Evolutionary conservation across 1,140 invertebrate genomes (phyloP).

Genomic region (Penaeus indicus): DNA sequence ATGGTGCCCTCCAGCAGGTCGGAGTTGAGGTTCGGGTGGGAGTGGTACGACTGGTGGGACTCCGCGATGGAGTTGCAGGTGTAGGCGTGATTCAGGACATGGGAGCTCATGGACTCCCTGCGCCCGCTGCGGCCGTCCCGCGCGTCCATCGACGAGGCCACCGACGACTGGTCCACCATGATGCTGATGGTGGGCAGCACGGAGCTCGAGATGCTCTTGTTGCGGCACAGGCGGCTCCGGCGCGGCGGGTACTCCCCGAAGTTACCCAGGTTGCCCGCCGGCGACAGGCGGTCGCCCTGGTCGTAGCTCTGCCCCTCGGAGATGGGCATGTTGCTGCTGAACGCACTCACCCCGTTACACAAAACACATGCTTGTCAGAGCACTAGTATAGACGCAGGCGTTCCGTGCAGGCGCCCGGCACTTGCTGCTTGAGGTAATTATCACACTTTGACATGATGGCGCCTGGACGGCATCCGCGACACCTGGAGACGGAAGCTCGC

Average conservation of each 20-base stretch:
- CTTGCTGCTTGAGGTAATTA: constrained; percentile 6
- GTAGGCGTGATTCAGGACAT: constrained; percentile 47
- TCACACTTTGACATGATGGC: too few relatives aligned
- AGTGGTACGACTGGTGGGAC: constrained; percentile 55
- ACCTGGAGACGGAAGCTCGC: too few relatives aligned
- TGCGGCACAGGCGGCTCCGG: constrained; percentile 30
- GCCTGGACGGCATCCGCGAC: too few relatives aligned
- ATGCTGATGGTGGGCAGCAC: constrained; percentile 59
- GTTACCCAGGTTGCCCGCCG: not conserved
- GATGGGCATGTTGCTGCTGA: too few relatives aligned
- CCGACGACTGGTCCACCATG: constrained; percentile 44
- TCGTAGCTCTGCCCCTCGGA: not conserved
- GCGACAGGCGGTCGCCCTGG: not conserved
- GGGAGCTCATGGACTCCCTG: constrained; percentile 34
- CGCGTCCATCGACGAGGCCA: not conserved
- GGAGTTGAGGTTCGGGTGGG: constrained; percentile 53
- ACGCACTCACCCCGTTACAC: too few relatives aligned
- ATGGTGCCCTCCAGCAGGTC: constrained; percentile 52
- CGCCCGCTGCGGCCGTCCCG: not conserved
- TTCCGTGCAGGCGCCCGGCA: not conserved
- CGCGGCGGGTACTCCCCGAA: constrained; percentile 2
- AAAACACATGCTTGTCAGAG: not conserved
- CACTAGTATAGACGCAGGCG: not conserved
- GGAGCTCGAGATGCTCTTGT: constrained; percentile 51
- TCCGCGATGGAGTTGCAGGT: constrained; percentile 54